phyloP scores from a whole-genome alignment of 2,888 invertebrate species.

The Magallana nippona region DNA sequence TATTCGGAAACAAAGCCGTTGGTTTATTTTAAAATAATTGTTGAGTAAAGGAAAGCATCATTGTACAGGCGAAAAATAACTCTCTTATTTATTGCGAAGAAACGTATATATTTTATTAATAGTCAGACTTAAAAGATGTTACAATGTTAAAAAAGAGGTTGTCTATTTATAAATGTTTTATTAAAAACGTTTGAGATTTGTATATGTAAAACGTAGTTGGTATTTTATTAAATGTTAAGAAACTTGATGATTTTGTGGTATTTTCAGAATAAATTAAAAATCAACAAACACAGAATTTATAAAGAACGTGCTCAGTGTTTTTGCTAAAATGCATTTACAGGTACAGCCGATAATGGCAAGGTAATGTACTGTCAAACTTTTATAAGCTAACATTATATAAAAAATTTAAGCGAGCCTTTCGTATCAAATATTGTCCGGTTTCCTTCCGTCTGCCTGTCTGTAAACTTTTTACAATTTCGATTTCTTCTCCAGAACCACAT shows the following conservation, averaged over 20 bases:
- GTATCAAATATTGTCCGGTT: no score
- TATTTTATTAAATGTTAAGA: conserved; percentile 8
- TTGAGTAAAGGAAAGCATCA: not conserved
- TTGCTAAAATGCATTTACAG: no score
- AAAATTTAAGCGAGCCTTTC: no score
- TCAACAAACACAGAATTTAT: no score
- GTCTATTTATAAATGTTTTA: not conserved
- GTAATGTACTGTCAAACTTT: no score
- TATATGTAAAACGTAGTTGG: conserved; percentile 21
- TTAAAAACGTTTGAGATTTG: conserved; percentile 2
- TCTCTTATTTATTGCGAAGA: conserved; percentile 15
- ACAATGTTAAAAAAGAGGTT: not conserved
- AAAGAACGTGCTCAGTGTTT: no score
- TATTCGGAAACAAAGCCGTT: not conserved
- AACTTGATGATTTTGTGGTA: not conserved
- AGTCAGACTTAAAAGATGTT: not conserved
- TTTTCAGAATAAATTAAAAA: no score
- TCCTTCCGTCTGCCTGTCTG: no score
- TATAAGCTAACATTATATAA: no score
- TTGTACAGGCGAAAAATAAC: not conserved
- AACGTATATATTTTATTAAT: not conserved
- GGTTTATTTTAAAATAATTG: not conserved
- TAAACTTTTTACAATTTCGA: no score
- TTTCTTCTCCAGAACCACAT: no score
- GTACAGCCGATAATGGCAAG: no score